Evolutionary conservation across 2,797 vertebrate genomes (phyloP), one percentile per base, ranked within the genome.

Genomic region (Lacerta viridis): DNA sequence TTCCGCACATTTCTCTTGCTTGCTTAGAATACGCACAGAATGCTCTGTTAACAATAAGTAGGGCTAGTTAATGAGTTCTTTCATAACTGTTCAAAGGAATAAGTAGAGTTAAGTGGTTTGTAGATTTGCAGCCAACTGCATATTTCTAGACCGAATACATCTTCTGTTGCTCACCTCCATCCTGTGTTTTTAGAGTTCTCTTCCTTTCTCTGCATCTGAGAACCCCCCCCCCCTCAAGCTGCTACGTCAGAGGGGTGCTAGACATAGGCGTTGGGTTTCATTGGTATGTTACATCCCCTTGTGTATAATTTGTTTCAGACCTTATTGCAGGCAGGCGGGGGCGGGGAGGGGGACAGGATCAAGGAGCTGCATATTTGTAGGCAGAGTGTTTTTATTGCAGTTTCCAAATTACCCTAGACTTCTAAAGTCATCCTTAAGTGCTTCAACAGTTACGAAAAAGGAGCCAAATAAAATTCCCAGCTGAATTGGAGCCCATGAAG

Each of bases 381-480:
- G 91, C 87, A 95, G 92, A 93, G 91, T 59, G 92, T 71, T 94
- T 95, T 96, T 92, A 93, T 93, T 95, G 84, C 91, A 85, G 86
- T 96, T 97, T 96, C 95, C 95, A 94, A 95, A 93, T 89, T 94
- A 93, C 83, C 93, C 20, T 92, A 95, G 95, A 95, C 90, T 91
- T 92, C 93, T 95, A 93, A 96, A 95, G 76, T 78, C 85, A 90
- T 87, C 94, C 93, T 92, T 95, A 96, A 96, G 93, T 93, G 94
- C 91, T 96, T 96, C 92, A 96, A 79, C 96, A 95, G 94, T 95
- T 92, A 93, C 87, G 93, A 95, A 95, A 95, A 94, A 95, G 90
- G 77, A 88, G 93, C 93, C 7, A 87, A 95, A 84, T 94, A 88
- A 94, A 96, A 93, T 94, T 7, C 84, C 95, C 95, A 96, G 93